Evolutionary conservation across 2,797 vertebrate species (phyloP).

Genomic region (Pogonophryne albipinna): DNA sequence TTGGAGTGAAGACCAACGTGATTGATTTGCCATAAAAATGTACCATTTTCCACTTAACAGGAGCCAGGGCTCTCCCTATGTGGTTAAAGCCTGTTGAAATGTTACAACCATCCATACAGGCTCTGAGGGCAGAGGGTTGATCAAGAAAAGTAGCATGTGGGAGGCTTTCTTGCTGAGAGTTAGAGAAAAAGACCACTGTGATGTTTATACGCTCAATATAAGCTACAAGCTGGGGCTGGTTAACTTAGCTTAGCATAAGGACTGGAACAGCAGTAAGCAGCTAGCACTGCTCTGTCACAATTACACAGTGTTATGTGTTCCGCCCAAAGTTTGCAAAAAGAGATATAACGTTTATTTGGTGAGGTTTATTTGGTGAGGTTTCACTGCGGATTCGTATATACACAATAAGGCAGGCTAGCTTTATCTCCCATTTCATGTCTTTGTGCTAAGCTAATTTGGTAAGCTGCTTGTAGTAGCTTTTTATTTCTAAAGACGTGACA

Average conservation of each 20-base stretch:
- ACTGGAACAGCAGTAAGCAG: not conserved
- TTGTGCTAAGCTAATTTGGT: not conserved
- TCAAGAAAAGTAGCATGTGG: conserved; percentile 17
- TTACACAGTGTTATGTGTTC: not conserved
- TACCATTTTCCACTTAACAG: conserved; percentile 77
- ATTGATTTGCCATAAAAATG: conserved; percentile 79
- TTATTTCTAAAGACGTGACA: no score
- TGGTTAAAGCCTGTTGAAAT: conserved; percentile 46
- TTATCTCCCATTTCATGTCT: not conserved
- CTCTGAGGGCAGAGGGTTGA: conserved; percentile 16
- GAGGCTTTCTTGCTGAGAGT: not conserved
- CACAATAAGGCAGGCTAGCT: not conserved
- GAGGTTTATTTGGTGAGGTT: not conserved
- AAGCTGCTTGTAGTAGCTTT: not conserved
- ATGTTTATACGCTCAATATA: not conserved
- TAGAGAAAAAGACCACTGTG: not conserved
- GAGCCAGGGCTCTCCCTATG: conserved; percentile 69
- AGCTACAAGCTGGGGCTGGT: not conserved
- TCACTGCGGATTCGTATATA: not conserved
- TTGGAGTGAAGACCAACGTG: conserved; percentile 75
- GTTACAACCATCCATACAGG: conserved; percentile 36
- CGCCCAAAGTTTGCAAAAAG: no score
- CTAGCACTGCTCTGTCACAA: not conserved
- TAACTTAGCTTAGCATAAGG: conserved; percentile 2
- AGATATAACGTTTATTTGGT: not conserved